Conservation (phyloP, 2,888 invertebrate species). For the Cephus sareptanus region DNA sequence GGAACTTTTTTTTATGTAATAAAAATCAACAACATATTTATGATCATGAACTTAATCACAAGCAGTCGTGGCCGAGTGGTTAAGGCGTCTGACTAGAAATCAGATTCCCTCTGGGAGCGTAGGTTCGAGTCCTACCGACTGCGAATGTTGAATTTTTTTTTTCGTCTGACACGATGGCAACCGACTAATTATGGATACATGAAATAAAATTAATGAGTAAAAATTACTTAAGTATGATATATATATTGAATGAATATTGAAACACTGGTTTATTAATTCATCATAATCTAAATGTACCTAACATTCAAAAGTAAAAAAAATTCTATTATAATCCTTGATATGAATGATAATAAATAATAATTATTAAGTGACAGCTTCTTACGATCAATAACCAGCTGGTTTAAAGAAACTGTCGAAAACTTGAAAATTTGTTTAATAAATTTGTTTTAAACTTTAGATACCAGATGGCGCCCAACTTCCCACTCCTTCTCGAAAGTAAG, state of each 20-base stretch:
- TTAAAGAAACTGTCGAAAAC: background rate
- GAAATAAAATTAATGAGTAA: background rate
- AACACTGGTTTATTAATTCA: background rate
- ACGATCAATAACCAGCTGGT: background rate
- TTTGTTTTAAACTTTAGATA: background rate
- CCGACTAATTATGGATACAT: background rate
- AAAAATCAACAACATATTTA: background rate
- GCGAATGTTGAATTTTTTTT: slow-evolving; percentile 64
- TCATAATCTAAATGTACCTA: background rate
- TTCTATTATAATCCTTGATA: background rate
- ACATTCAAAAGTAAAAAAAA: background rate
- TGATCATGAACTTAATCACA: background rate
- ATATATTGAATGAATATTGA: background rate
- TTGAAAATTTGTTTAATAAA: background rate
- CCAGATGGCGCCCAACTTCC: background rate
- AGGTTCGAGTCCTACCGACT: slow-evolving; percentile 92
- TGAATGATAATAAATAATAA: background rate
- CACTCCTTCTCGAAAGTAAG: background rate
- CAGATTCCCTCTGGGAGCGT: slow-evolving; percentile 92
- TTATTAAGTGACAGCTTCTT: background rate
- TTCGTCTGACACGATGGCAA: background rate
- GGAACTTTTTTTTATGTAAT: background rate
- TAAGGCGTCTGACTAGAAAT: slow-evolving; percentile 92
- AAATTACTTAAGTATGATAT: background rate
- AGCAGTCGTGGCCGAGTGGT: slow-evolving; percentile 89